Base-by-base conservation (phyloP, 2,113 vertebrate genomes). In the Gobius niger region DNA sequence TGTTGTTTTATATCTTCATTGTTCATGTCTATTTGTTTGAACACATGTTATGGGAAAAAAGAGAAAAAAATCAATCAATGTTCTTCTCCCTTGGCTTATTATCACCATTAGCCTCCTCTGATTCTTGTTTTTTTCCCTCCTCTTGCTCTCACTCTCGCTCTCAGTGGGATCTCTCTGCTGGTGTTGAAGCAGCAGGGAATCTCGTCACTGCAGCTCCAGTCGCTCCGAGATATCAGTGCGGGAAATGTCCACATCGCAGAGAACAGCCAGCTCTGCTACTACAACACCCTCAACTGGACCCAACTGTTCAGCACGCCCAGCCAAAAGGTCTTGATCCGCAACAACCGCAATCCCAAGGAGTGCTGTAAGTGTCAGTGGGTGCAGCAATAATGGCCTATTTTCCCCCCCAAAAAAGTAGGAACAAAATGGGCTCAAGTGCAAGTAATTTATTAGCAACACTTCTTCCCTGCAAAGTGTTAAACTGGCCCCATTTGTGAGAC, bases 191-290 rank as follows among this genome's bases (percentile, higher is more conserved):
- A 98, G 61, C 97, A 96, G 78, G 93, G 95, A 70, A 95, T 99
- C 78, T 94, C 94, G 4, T 97, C 96, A 0, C 93, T 99, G 41
- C 95, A 96, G 42, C 94, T 99, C 44, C 96, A 98, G 85, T 99
- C 98, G 3, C 82, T 99, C 50, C 93, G 91, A 76, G 97, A 99
- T 80, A 97, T 99, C 91, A 99, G 98, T 9, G 98, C 97, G 0
- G 98, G 98, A 47, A 99, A 98, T 44, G 93, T 99, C 83, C 98
- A 99, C 75, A 94, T 99, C 49, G 96, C 95, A 1, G 96, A 99
- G 87, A 99, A 99, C 88, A 96, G 90, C 86, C 96, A 96, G 68
- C 71, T 99, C 11, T 99, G 98, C 81, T 99, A 95, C 87, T 98
- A 98, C 85, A 95, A 95, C 85, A 99, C 96, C 0, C 93, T 99